Conservation (phyloP, 2,888 invertebrate species). For the Brachycybe producta region DNA sequence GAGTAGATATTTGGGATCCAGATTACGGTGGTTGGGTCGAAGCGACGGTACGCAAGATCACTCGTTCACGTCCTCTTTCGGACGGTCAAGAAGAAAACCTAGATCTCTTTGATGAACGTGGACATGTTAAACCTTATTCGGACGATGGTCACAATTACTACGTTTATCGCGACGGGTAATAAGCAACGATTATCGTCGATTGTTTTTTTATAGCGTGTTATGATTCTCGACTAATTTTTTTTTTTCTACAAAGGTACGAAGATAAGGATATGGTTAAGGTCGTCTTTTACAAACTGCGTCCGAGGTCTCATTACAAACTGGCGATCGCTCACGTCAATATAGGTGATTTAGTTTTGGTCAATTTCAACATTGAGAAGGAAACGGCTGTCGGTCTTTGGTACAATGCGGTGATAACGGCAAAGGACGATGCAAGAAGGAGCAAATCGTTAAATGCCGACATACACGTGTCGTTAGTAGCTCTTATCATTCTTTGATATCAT, state of each 20-base stretch:
- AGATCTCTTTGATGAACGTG: no score
- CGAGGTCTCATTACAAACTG: constrained; percentile 47
- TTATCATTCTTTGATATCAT: no score
- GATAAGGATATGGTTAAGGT: constrained; percentile 27
- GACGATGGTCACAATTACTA: constrained; percentile 34
- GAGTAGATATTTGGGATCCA: constrained; percentile 50
- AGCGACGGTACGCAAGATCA: no score
- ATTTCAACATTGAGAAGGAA: constrained; percentile 58
- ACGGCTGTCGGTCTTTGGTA: constrained; percentile 57
- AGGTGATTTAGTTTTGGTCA: constrained; percentile 54
- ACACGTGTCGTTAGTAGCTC: no score
- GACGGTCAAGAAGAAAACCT: no score
- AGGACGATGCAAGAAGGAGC: constrained; percentile 13
- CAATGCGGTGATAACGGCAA: constrained; percentile 33
- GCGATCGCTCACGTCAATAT: constrained; percentile 42
- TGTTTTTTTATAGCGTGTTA: no score
- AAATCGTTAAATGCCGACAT: background rate
- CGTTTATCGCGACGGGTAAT: constrained; percentile 30
- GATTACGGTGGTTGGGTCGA: constrained; percentile 60
- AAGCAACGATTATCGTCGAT: no score
- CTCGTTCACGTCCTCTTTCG: no score
- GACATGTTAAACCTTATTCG: no score
- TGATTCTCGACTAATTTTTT: no score
- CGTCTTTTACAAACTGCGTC: constrained; percentile 47
- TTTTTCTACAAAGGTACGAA: no score